Evolutionary conservation across 2,797 vertebrate species (phyloP).

Genomic region (Borostomias antarcticus): DNA sequence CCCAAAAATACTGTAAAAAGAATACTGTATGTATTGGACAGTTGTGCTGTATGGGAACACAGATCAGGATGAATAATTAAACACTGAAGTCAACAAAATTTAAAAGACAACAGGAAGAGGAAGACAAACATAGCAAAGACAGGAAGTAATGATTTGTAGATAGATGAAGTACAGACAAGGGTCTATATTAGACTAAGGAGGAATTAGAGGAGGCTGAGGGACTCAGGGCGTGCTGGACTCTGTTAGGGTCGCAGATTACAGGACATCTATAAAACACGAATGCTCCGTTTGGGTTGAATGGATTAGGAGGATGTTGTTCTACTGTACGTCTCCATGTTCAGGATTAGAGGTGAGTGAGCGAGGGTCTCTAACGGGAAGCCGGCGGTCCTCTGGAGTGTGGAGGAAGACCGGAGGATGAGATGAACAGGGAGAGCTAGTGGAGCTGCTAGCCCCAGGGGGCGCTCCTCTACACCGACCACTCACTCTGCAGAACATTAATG

Average conservation of each 20-base stretch:
- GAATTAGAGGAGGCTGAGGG: neutral
- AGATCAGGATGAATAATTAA: too few species aligned
- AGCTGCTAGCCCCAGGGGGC: neutral
- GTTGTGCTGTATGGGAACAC: too few species aligned
- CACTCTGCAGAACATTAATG: constrained; percentile 96
- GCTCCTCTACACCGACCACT: constrained; percentile 75
- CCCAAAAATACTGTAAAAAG: neutral
- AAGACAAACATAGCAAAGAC: too few species aligned
- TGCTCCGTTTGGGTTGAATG: constrained; percentile 7
- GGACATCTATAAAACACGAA: constrained; percentile 19
- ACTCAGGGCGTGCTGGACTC: neutral
- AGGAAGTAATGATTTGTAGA: neutral
- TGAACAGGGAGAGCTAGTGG: constrained; percentile 23
- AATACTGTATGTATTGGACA: neutral
- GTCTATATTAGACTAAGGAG: neutral
- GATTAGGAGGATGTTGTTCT: constrained; percentile 27
- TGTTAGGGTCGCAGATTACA: neutral
- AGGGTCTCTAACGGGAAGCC: constrained; percentile 43
- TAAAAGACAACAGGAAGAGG: neutral
- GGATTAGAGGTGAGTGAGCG: constrained; percentile 27
- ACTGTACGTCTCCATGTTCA: constrained; percentile 8
- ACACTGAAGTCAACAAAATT: neutral
- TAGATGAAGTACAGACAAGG: neutral
- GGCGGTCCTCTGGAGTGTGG: constrained; percentile 40
- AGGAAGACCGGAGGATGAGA: constrained; percentile 45